A percentile compares a stretch with the other conserved stretches of the same genome.
Conservation (phyloP, 2,797 vertebrate species). For the Squalus acanthias region DNA sequence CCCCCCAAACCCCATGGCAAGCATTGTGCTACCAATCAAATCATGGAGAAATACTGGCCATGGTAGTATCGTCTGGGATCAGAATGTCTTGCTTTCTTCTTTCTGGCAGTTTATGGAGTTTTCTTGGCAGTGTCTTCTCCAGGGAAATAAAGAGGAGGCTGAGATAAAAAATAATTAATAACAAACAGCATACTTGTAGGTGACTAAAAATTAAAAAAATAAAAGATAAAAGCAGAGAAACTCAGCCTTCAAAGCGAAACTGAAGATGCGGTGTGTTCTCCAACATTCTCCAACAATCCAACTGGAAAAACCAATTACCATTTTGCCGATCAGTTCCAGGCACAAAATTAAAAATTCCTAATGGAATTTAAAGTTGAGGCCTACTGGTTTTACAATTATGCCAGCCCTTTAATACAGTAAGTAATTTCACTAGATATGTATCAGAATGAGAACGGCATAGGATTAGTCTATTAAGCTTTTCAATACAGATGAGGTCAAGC, state of each 20-base stretch:
- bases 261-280: not conserved
- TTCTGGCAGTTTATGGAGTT: not conserved
- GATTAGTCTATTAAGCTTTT: conserved; percentile 16
- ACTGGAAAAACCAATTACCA: not conserved
- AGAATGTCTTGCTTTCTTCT: not conserved
- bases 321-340: not conserved
- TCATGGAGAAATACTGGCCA: not conserved
- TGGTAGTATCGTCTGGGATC: not conserved
- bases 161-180: not conserved
- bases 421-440: conserved; percentile 2
- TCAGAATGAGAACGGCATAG: not conserved
- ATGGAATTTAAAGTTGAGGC: not conserved
- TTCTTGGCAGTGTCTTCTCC: not conserved
- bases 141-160: not conserved
- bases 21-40: not conserved
- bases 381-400: no score
- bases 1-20: not conserved
- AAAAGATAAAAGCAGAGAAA: not conserved
- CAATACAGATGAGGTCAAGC: not conserved
- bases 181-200: not conserved
- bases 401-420: not conserved
- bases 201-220: not conserved
- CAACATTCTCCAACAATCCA: not conserved
- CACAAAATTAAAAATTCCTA: conserved; percentile 12
- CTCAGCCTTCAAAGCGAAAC: not conserved